phyloP scores from a whole-genome alignment of 2,797 vertebrate species.

The Chanos chanos region DNA sequence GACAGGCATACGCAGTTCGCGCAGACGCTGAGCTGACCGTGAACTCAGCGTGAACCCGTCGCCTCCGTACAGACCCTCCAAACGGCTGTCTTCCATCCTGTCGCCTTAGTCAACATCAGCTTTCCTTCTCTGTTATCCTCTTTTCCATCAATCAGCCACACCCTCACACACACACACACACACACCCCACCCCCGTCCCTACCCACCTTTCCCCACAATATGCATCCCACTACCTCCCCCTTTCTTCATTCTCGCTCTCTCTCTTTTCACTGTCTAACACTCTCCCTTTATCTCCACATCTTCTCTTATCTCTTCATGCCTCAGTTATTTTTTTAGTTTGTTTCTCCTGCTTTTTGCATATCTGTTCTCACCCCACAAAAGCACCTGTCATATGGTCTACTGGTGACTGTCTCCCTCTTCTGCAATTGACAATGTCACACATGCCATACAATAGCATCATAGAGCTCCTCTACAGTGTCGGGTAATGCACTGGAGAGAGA shows the following conservation, averaged over 20 bases:
- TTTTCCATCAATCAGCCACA: too few relatives aligned
- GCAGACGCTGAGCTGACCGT: slow-evolving; percentile 31
- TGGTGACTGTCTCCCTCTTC: too few relatives aligned
- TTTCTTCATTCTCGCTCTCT: background rate
- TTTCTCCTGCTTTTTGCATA: background rate
- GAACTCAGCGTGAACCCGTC: slow-evolving; percentile 25
- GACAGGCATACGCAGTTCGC: background rate
- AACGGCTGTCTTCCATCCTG: slow-evolving; percentile 1
- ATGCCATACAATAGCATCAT: too few relatives aligned
- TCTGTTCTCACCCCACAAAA: too few relatives aligned
- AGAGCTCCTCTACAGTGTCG: too few relatives aligned
- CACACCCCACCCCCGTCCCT: background rate
- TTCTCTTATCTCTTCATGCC: background rate
- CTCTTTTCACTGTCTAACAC: background rate
- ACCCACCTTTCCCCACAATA: background rate
- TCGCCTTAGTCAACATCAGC: slow-evolving; percentile 10
- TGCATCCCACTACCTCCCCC: too few relatives aligned
- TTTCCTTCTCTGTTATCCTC: too few relatives aligned
- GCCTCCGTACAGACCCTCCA: background rate
- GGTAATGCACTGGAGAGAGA: too few relatives aligned
- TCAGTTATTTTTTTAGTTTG: background rate
- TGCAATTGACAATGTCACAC: too few relatives aligned
- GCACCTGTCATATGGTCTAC: too few relatives aligned
- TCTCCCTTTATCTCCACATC: background rate
- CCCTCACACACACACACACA: background rate